These are phyloP conservation scores for Tragelaphus strepsiceros DNA, from an alignment of 2,113 vertebrate genomes.

Conservation along the genomic window DNA sequence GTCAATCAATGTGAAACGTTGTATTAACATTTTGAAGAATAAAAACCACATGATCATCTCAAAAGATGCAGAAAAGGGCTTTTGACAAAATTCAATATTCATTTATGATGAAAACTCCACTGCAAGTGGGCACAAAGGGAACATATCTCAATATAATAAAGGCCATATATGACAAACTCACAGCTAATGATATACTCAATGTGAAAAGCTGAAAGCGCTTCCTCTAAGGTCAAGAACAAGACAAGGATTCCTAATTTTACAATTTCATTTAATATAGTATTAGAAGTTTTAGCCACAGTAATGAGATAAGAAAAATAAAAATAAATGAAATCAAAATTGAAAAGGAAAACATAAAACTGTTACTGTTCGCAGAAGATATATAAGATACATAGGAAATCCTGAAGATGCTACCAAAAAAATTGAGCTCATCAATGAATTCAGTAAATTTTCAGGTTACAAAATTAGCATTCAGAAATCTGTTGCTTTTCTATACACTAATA, in stretches of 20 bases:
- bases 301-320: not conserved
- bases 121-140: not conserved
- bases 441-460: not conserved
- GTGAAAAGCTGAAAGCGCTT: not conserved
- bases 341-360: not conserved
- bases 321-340: not conserved
- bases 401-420: not conserved
- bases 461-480: not conserved
- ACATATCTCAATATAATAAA: not conserved
- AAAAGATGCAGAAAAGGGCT: not conserved
- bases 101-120: not conserved
- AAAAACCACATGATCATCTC: not conserved
- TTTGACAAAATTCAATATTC: not conserved
- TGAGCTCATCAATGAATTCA: not conserved
- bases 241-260: not conserved
- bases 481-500: not conserved
- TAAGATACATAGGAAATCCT: not conserved
- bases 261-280: not conserved
- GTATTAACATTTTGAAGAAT: not conserved
- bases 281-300: not conserved
- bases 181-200: not conserved
- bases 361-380: not conserved
- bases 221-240: not conserved
- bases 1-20: not conserved
- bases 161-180: not conserved